Conservation (phyloP, 2,113 vertebrate species). For the Clupea harengus region DNA sequence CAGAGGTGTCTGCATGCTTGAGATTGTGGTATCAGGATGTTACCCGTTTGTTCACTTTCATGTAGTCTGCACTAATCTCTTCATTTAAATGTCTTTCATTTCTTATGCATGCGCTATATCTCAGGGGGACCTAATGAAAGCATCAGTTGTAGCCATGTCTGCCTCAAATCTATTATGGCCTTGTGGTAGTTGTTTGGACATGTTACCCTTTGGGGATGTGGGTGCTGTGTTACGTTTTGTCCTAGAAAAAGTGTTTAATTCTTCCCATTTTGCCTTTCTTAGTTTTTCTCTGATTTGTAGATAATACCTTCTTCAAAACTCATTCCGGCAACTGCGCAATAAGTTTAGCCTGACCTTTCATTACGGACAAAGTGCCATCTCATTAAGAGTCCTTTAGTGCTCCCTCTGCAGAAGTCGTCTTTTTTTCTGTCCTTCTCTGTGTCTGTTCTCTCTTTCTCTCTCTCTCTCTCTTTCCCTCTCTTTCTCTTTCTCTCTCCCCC, state of each 20-base stretch:
- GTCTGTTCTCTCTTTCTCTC: background rate
- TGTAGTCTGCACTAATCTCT: background rate
- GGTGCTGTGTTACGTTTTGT: background rate
- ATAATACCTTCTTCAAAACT: background rate
- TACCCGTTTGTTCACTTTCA: background rate
- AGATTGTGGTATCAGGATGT: background rate
- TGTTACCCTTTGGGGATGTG: background rate
- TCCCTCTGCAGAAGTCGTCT: background rate
- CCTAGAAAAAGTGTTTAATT: background rate
- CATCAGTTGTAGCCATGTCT: background rate
- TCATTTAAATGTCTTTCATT: background rate
- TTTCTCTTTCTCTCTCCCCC: background rate
- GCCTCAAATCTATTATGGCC: background rate
- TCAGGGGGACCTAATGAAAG: background rate
- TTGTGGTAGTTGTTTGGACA: background rate
- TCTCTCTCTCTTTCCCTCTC: background rate
- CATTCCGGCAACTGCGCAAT: background rate
- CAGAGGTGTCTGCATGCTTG: background rate
- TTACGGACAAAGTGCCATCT: background rate
- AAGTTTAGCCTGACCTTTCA: background rate
- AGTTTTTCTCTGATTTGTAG: background rate
- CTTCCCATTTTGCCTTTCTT: background rate
- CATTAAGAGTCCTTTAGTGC: background rate
- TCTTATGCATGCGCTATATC: background rate
- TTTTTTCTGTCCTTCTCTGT: background rate